Evolutionary conservation across 2,888 invertebrate genomes (phyloP).

Genomic region (Chalcis sispes): DNA sequence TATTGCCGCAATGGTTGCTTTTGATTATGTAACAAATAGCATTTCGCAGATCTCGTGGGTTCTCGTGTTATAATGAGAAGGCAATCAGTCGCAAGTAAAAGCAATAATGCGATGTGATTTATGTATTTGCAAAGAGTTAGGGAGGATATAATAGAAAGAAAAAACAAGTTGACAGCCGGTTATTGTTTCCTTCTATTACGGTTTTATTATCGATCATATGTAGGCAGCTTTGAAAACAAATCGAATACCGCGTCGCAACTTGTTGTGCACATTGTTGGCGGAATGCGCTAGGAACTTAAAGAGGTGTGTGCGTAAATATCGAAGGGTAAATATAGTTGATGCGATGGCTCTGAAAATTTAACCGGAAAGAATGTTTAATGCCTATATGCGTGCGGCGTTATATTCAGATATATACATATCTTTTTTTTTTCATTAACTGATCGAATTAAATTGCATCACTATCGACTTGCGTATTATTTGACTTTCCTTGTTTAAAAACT

Average conservation of each 20-base stretch:
- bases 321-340: no score
- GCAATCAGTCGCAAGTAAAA: conserved; percentile 36
- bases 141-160: background rate
- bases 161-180: background rate
- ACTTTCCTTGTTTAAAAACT: conserved; percentile 13
- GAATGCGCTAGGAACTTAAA: no score
- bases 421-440: no score
- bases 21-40: conserved; percentile 66
- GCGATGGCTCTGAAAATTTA: no score
- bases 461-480: background rate
- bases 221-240: conserved; percentile 34
- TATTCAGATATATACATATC: no score
- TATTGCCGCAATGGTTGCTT: background rate
- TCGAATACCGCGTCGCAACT: no score
- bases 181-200: conserved; percentile 35
- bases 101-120: conserved; percentile 47
- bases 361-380: no score
- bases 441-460: background rate
- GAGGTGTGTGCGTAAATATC: no score
- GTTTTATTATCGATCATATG: conserved; percentile 37
- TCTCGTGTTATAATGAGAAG: conserved; percentile 65
- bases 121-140: background rate
- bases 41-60: conserved; percentile 62
- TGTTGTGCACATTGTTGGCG: no score
- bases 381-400: no score